A percentile compares a stretch with the other conserved stretches of the same genome.
Conservation (phyloP, 2,797 vertebrate genomes). For the Melanogrammus aeglefinus region DNA sequence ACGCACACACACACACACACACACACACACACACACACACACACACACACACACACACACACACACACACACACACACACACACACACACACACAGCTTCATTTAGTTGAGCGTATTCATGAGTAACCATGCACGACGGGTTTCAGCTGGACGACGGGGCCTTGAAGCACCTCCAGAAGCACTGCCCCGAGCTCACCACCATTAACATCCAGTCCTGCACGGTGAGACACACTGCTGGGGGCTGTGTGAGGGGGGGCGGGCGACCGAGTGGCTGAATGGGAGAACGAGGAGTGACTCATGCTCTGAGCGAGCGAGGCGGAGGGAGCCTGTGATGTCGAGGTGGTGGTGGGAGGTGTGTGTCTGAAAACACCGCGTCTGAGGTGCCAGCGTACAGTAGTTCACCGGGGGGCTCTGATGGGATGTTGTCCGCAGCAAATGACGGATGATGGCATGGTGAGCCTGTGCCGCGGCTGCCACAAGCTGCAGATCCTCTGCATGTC, state of each 20-base stretch:
- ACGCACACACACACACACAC: neutral
- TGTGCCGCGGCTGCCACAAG: constrained; percentile 85
- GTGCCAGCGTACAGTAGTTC: constrained; percentile 24
- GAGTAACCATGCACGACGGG: neutral
- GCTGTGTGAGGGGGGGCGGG: constrained; percentile 6
- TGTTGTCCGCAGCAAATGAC: constrained; percentile 78
- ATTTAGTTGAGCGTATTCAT: neutral
- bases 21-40: constrained; percentile 3
- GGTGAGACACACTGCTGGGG: constrained; percentile 65
- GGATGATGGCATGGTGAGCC: constrained; percentile 86
- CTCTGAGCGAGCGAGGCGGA: neutral
- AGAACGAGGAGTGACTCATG: neutral
- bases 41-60: neutral
- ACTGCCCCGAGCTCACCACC: constrained; percentile 87
- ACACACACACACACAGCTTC: too few species aligned
- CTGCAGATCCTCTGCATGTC: constrained; percentile 89
- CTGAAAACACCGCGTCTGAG: neutral
- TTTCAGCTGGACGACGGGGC: constrained; percentile 86
- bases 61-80: neutral
- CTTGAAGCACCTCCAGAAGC: constrained; percentile 86
- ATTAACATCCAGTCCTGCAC: constrained; percentile 93
- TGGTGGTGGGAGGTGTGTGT: neutral
- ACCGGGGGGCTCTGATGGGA: constrained; percentile 25
- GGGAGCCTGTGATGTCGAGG: neutral
- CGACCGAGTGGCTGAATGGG: neutral